These are phyloP conservation scores for Camponotus pennsylvanicus DNA, from an alignment of 1,140 invertebrate species.

Conservation along the genomic window DNA sequence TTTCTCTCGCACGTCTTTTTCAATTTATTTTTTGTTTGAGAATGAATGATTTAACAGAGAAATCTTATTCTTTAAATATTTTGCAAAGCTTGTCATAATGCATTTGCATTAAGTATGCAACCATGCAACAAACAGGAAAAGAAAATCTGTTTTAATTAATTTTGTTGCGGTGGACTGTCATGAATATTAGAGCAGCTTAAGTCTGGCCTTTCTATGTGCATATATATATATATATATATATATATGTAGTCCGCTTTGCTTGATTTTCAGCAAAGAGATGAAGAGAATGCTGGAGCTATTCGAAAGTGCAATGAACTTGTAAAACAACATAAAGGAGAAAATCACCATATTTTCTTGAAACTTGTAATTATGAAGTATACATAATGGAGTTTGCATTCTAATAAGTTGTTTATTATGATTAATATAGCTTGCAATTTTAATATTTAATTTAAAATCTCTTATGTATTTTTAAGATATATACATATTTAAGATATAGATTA, in stretches of 20 bases:
- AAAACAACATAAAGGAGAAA: conserved; percentile 6
- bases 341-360: no score
- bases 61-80: background rate
- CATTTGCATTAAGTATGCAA: background rate
- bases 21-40: background rate
- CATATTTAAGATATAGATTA: background rate
- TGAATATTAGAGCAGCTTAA: conserved; percentile 65
- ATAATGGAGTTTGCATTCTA: no score
- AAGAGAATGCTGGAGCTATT: conserved; percentile 86
- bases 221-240: background rate
- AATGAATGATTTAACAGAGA: background rate
- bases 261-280: conserved; percentile 82
- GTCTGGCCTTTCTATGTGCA: conserved; percentile 4
- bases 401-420: no score
- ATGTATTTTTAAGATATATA: background rate
- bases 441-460: no score
- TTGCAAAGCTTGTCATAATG: background rate
- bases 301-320: conserved; percentile 85
- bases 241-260: background rate
- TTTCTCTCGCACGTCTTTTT: background rate
- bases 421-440: no score
- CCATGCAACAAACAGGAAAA: background rate
- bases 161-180: conserved; percentile 11
- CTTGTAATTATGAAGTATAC: no score
- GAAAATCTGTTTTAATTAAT: conserved; percentile 18